Evolutionary conservation across 2,797 vertebrate species (phyloP).

Genomic region (Philypnodon macrostomus): DNA sequence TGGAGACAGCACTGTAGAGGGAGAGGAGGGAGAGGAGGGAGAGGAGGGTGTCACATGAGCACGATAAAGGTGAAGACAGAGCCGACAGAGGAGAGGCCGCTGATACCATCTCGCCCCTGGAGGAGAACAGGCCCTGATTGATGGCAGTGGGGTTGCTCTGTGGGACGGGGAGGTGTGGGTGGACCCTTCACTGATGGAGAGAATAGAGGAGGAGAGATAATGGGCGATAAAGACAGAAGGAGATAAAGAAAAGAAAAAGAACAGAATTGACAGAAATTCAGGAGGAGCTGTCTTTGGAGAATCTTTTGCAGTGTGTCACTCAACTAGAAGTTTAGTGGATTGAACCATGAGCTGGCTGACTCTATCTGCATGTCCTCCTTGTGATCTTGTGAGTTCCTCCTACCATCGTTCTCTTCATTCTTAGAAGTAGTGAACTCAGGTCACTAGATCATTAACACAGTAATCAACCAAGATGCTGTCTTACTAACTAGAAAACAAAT

Average conservation of each 20-base stretch:
- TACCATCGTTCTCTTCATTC: too few relatives aligned
- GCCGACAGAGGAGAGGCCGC: slow-evolving; percentile 57
- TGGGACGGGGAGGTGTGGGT: slow-evolving; percentile 54
- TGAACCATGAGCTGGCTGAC: too few relatives aligned
- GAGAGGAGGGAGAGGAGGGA: slow-evolving; percentile 31
- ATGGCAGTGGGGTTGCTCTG: slow-evolving; percentile 66
- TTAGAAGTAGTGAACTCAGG: too few relatives aligned
- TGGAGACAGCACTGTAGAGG: too few relatives aligned
- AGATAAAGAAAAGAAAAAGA: slow-evolving; percentile 62
- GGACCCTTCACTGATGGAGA: slow-evolving; percentile 61
- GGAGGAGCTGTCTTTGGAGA: too few relatives aligned
- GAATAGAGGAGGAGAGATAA: slow-evolving; percentile 65
- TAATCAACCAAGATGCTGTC: too few relatives aligned
- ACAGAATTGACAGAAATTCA: slow-evolving; percentile 47
- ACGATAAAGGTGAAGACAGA: slow-evolving; percentile 59
- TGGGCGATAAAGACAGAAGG: slow-evolving; percentile 48
- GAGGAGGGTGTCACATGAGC: slow-evolving; percentile 46
- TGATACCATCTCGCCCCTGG: slow-evolving; percentile 70
- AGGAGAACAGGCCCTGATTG: slow-evolving; percentile 73
- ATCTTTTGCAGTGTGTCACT: too few relatives aligned
- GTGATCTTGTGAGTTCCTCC: too few relatives aligned
- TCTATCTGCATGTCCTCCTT: too few relatives aligned
- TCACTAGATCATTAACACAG: too few relatives aligned
- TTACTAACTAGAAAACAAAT: too few relatives aligned
- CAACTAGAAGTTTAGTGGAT: too few relatives aligned